Conservation (phyloP, 2,888 invertebrate species). For the Sarcophaga caerulescens region DNA sequence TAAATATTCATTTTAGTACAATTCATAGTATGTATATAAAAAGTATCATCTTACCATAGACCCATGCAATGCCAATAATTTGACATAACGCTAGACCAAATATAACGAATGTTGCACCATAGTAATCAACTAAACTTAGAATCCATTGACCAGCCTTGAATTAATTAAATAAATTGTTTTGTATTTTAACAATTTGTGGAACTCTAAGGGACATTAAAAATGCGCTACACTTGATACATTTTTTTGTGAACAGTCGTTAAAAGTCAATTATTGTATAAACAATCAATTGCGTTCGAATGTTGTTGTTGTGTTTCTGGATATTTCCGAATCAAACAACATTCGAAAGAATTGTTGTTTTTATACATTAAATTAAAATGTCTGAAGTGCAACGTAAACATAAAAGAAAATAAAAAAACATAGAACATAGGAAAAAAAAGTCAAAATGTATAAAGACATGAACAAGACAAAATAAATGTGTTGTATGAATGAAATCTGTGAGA, state of each 20-base stretch:
- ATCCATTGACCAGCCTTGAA: conserved; percentile 84
- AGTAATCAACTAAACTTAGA: conserved; percentile 83
- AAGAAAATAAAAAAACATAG: not conserved
- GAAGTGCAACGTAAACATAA: not conserved
- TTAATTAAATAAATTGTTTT: conserved; percentile 65
- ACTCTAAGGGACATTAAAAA: conserved; percentile 39
- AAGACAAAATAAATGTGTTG: not conserved
- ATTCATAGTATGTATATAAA: not conserved
- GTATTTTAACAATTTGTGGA: conserved; percentile 48
- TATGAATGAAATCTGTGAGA: not conserved
- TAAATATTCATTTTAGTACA: not conserved
- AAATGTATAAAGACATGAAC: not conserved
- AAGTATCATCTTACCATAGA: conserved; percentile 82
- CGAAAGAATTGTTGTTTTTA: conserved; percentile 20
- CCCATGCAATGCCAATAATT: conserved; percentile 83
- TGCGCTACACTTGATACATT: conserved; percentile 29
- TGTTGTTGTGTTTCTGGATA: not conserved
- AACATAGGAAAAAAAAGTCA: not conserved
- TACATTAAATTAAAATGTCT: not conserved
- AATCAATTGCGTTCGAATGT: conserved; percentile 34
- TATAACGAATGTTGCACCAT: conserved; percentile 84
- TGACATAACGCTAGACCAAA: conserved; percentile 83
- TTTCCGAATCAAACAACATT: conserved; percentile 26
- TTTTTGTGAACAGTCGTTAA: conserved; percentile 20
- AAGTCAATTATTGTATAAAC: conserved; percentile 1